Conservation (phyloP, 1,140 invertebrate genomes). For the Dufourea novaeangliae region DNA sequence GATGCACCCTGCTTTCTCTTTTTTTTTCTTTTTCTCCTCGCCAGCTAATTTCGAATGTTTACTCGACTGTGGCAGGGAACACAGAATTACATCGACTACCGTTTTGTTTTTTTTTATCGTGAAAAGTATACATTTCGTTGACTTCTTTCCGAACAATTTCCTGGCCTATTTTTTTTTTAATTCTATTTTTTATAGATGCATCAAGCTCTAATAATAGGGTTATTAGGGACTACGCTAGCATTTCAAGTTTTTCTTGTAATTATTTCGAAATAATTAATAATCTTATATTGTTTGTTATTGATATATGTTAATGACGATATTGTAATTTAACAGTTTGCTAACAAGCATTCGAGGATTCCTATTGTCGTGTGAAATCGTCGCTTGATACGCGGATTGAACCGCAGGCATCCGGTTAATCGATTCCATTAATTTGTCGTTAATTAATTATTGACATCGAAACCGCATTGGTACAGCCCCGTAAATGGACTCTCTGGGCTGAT, state of each 20-base stretch:
- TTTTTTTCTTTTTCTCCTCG: not conserved
- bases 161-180: no score
- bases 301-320: no score
- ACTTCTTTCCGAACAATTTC: no score
- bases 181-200: no score
- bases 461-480: not conserved
- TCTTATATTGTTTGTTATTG: no score
- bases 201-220: no score
- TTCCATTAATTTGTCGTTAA: conserved; percentile 29
- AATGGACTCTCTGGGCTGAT: not conserved
- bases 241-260: no score
- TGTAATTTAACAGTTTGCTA: no score
- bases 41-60: conserved; percentile 21
- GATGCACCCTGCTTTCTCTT: conserved; percentile 17
- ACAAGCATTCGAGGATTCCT: no score
- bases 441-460: conserved; percentile 24
- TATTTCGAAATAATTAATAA: no score
- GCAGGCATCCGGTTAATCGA: not conserved
- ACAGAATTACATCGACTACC: not conserved
- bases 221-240: no score
- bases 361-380: not conserved
- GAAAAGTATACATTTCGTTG: not conserved
- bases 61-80: not conserved
- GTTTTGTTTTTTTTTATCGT: not conserved
- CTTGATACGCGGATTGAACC: not conserved